Percentiles rank a stretch among this genome's conserved stretches.
Evolutionary conservation across 2,797 vertebrate species (phyloP).

Genomic region (Myotis planiceps): DNA sequence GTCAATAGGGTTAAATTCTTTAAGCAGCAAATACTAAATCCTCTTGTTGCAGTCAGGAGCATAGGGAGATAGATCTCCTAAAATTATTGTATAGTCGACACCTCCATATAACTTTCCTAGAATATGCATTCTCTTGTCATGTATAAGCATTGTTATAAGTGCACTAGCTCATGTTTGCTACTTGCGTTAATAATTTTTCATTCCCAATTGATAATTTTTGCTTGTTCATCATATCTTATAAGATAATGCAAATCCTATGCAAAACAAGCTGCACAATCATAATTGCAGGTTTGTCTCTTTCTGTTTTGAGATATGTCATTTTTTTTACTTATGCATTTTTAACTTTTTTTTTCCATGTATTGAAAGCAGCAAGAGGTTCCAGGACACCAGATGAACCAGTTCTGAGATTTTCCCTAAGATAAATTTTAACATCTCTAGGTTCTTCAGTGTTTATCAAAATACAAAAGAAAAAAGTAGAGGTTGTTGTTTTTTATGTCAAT

Average conservation of each 20-base stretch:
- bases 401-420: slow-evolving; percentile 89
- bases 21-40: no score
- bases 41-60: no score
- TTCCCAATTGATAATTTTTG: no score
- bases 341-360: slow-evolving; percentile 73
- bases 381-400: slow-evolving; percentile 91
- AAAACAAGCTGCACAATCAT: neutral
- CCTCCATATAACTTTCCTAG: no score
- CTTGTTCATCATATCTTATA: no score
- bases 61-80: no score
- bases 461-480: slow-evolving; percentile 88
- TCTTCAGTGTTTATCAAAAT: slow-evolving; percentile 93
- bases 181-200: no score
- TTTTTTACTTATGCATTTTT: neutral
- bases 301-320: neutral
- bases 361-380: slow-evolving; percentile 90
- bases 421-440: slow-evolving; percentile 90
- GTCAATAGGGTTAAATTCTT: no score
- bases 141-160: no score
- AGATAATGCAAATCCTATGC: neutral
- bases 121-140: no score
- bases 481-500: slow-evolving; percentile 50
- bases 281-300: neutral
- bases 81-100: no score
- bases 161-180: no score